phyloP scores from a whole-genome alignment of 2,888 invertebrate genomes.

The Galeopsomyia nigrocyanea region DNA sequence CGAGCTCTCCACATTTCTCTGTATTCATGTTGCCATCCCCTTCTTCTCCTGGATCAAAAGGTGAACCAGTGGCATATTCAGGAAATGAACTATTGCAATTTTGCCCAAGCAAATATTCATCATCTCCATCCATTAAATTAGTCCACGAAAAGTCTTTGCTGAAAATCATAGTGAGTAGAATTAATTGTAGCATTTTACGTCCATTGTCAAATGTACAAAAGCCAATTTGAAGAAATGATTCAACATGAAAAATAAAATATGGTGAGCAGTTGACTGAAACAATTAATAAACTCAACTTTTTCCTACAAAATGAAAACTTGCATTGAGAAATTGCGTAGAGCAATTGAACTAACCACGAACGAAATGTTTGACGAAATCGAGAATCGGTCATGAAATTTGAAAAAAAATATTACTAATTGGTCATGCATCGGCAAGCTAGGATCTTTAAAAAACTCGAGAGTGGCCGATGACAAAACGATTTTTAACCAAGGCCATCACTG shows the following conservation, averaged over 20 bases:
- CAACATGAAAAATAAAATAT: not conserved
- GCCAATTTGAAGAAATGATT: slow-evolving; percentile 1
- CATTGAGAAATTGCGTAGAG: too few species aligned
- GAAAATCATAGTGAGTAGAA: too few species aligned
- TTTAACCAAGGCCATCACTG: slow-evolving; percentile 22
- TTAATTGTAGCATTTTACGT: not conserved
- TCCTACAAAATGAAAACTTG: too few species aligned
- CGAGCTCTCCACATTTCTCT: slow-evolving; percentile 74
- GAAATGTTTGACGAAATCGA: too few species aligned
- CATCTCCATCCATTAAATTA: slow-evolving; percentile 65
- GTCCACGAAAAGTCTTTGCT: slow-evolving; percentile 39
- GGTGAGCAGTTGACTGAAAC: too few species aligned
- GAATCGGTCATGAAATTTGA: too few species aligned
- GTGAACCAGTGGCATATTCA: slow-evolving; percentile 43
- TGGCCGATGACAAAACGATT: slow-evolving; percentile 35
- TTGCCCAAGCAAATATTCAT: slow-evolving; percentile 57
- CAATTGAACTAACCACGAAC: too few species aligned
- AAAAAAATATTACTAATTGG: too few species aligned
- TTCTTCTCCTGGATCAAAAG: slow-evolving; percentile 52
- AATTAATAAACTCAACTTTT: too few species aligned
- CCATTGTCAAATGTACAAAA: not conserved
- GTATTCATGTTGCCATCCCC: slow-evolving; percentile 58
- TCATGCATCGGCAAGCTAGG: too few species aligned
- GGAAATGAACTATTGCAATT: slow-evolving; percentile 49
- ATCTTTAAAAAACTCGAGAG: slow-evolving; percentile 6